These are phyloP conservation scores for Cephalopachus bancanus DNA, from an alignment of 2,797 vertebrate species.

Conservation along the genomic window DNA sequence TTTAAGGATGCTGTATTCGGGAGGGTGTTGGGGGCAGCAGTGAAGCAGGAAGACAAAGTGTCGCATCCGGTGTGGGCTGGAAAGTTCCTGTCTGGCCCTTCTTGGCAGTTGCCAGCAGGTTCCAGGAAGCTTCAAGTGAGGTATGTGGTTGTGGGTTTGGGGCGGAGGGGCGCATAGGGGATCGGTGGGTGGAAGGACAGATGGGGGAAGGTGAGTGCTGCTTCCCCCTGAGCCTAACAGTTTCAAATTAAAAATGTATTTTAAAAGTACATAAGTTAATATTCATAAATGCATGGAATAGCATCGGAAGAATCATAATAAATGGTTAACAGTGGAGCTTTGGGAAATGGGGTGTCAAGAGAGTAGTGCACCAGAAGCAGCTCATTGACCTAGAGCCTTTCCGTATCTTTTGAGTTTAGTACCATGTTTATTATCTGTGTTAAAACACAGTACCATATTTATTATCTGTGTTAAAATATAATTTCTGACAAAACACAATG, in stretches of 20 bases:
- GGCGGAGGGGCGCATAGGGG: too few relatives aligned
- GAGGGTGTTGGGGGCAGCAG: too few relatives aligned
- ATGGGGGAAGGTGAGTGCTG: too few relatives aligned
- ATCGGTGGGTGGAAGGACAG: too few relatives aligned
- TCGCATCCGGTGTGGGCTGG: too few relatives aligned
- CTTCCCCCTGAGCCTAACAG: too few relatives aligned
- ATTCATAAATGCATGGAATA: background rate
- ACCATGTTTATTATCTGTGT: conserved; percentile 26
- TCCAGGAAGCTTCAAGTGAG: too few relatives aligned
- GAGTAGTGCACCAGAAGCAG: background rate
- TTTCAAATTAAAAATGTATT: background rate
- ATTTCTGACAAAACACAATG: background rate
- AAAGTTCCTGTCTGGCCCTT: too few relatives aligned
- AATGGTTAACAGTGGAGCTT: background rate
- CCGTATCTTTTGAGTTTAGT: background rate
- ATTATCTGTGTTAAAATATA: background rate
- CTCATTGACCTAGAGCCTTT: background rate
- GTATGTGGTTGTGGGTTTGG: too few relatives aligned
- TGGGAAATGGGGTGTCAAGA: background rate
- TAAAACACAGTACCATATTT: background rate
- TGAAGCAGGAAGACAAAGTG: too few relatives aligned
- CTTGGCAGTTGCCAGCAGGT: too few relatives aligned
- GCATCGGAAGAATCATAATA: background rate
- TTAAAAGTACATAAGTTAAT: background rate
- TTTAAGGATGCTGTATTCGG: too few relatives aligned